Conservation (phyloP, 2,888 invertebrate species). For the Urechis unicinctus region DNA sequence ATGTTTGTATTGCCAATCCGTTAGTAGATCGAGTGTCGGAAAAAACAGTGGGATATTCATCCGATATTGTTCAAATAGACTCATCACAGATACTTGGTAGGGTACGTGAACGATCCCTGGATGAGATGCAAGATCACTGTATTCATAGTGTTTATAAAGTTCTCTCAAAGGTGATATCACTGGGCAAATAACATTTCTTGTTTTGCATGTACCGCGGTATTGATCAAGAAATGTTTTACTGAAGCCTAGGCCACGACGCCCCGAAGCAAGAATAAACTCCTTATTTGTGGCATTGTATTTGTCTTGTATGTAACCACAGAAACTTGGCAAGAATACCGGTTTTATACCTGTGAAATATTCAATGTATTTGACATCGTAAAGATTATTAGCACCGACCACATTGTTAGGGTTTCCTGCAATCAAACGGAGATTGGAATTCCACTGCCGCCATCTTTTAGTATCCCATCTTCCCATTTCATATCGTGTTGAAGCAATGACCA, state of each 20-base stretch:
- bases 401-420: neutral
- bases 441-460: neutral
- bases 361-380: neutral
- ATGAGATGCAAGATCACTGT: conserved; percentile 5
- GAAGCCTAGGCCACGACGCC: neutral
- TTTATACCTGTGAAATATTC: conserved; percentile 10
- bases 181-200: neutral
- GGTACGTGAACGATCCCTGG: conserved; percentile 13
- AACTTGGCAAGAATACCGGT: conserved; percentile 1
- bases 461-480: neutral
- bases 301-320: conserved; percentile 5
- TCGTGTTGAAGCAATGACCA: conserved; percentile 6
- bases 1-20: conserved; percentile 13
- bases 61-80: conserved; percentile 18
- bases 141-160: conserved; percentile 1
- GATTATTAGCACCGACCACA: neutral
- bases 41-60: conserved; percentile 19
- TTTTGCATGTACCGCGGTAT: neutral
- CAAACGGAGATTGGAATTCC: neutral
- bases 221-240: neutral
- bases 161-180: neutral
- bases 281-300: conserved; percentile 4
- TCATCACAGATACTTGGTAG: conserved; percentile 17
- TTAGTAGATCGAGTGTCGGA: conserved; percentile 14
- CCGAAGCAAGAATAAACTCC: conserved; percentile 3